Evolutionary conservation across 2,797 vertebrate species (phyloP), one percentile per base, ranked within the genome.

Genomic region (Odontamblyopus lacepedii): DNA sequence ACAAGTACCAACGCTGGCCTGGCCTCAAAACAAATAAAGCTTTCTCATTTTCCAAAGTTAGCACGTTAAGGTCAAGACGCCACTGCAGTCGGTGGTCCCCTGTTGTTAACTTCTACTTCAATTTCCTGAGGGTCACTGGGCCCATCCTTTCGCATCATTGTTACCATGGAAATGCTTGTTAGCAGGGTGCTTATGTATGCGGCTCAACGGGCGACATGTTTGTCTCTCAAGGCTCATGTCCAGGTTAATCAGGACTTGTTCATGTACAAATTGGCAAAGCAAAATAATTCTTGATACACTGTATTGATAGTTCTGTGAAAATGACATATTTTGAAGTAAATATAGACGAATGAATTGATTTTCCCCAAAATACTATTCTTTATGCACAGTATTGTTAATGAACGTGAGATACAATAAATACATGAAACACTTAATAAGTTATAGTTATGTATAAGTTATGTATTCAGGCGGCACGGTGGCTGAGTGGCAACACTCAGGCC

Each of bases 131-230:
- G 78, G 87, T 78, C 85, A 78, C 77, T 81, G 81, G 63, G 70
- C 29, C 51, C 68, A 77, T 78, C 72, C 70, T 69, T 44, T 78
- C 77, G 73, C 74, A 64, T 82, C 82, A 78, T 77, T 70, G 77
- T 85, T 60, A 55, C 84, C 83, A 82, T 78, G 83, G 92, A 68
- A 85, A 88, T 27, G 68, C 90, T 92, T 74, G 73, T 91, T 92
- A 91, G 87, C 69, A 30, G 71, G 62, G 78, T 23, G 26, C 78
- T 75, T 85, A 61, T 78, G 70, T 60, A 64, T 60, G 59, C 27
- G 62, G 30, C 84, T 70, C 84, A 77, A 83, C 30, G 77, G 84
- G 84, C 51, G 0, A 72, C 60, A 51, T 53, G 64, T 87, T 84
- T 84, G 79, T 83, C 79, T 87, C 78, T 71, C 35, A 81, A 76